Percentiles rank a stretch among this genome's conserved stretches.
phyloP scores from a whole-genome alignment of 2,888 invertebrate species.

The Phoenoteleia sp. region DNA sequence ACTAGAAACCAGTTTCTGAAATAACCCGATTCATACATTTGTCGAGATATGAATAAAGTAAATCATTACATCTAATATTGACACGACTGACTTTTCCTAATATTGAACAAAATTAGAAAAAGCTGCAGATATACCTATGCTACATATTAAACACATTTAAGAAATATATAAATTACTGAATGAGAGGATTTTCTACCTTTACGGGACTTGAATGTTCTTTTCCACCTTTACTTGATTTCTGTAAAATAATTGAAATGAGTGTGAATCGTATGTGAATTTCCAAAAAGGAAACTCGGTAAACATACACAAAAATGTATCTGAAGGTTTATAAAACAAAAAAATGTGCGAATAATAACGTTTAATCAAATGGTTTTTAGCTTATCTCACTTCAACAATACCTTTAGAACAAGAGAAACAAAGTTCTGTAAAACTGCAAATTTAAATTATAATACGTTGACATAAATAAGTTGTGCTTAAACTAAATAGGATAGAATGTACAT shows the following conservation, averaged over 20 bases:
- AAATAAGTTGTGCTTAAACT: conserved; percentile 15
- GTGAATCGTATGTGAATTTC: conserved; percentile 56
- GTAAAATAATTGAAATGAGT: conserved; percentile 87
- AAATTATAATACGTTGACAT: too few species aligned
- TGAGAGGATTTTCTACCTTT: conserved; percentile 88
- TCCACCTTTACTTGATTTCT: conserved; percentile 94
- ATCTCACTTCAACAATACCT: background rate
- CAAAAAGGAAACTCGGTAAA: background rate
- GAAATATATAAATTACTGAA: conserved; percentile 67
- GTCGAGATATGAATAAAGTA: background rate
- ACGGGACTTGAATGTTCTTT: conserved; percentile 90
- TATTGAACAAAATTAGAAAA: conserved; percentile 52
- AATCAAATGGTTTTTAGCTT: background rate
- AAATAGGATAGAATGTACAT: background rate
- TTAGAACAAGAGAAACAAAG: background rate
- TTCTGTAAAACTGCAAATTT: background rate
- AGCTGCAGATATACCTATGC: conserved; percentile 45
- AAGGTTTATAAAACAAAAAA: conserved; percentile 3
- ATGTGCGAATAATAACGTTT: background rate
- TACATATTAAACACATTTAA: conserved; percentile 52
- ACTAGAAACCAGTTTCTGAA: conserved; percentile 84
- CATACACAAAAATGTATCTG: conserved; percentile 9
- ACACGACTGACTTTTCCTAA: background rate
- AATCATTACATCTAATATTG: conserved; percentile 18
- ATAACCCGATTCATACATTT: conserved; percentile 77